Percentiles rank a stretch among this genome's conserved stretches.
phyloP scores from a whole-genome alignment of 2,113 vertebrate species.

The Sigmodon hispidus region DNA sequence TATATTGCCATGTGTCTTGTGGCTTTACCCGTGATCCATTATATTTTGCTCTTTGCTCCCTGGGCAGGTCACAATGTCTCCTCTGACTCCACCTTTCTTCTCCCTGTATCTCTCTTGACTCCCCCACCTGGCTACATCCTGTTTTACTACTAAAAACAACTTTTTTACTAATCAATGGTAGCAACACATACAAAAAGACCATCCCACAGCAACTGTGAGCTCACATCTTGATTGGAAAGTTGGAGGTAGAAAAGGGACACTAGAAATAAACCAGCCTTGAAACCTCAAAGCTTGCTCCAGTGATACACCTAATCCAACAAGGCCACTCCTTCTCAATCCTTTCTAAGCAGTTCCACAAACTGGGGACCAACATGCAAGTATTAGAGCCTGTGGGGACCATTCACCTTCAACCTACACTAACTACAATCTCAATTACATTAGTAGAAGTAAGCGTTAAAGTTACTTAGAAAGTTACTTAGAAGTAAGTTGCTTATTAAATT shows the following conservation, averaged over 20 bases:
- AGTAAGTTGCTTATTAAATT: background rate
- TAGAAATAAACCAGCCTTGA: background rate
- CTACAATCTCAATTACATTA: background rate
- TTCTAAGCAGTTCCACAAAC: background rate
- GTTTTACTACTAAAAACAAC: too few species aligned
- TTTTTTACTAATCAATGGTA: too few species aligned
- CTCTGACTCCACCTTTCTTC: too few species aligned
- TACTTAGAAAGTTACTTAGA: background rate
- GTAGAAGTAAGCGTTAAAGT: background rate
- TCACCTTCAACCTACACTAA: background rate
- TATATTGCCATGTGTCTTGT: too few species aligned
- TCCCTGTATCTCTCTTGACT: too few species aligned
- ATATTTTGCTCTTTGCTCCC: too few species aligned
- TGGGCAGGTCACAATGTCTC: too few species aligned
- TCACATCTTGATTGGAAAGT: background rate
- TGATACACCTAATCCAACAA: background rate
- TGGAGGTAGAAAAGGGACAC: background rate
- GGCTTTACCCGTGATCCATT: too few species aligned
- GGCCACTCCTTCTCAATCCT: background rate
- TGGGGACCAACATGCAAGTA: background rate
- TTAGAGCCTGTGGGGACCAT: background rate
- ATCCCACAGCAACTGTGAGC: background rate
- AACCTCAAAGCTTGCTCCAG: background rate
- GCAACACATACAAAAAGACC: too few species aligned
- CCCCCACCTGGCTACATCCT: too few species aligned